phyloP scores from a whole-genome alignment of 2,888 invertebrate species.

The Drosophila longiperda region DNA sequence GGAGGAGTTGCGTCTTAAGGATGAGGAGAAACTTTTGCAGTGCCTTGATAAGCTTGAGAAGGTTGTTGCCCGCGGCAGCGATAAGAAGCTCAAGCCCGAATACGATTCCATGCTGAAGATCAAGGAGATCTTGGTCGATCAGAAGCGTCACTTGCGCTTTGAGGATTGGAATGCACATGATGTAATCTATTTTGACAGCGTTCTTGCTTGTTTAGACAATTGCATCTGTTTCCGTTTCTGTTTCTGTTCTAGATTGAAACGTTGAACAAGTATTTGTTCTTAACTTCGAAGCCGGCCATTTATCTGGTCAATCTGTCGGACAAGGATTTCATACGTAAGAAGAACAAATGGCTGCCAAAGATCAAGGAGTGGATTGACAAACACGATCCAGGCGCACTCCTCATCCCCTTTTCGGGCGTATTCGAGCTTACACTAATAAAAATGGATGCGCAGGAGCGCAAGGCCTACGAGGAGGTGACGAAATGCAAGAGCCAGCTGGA shows the following conservation, averaged over 20 bases:
- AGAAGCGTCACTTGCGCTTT: conserved; percentile 97
- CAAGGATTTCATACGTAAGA: conserved; percentile 99
- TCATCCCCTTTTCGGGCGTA: conserved; percentile 98
- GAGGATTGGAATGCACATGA: conserved; percentile 97
- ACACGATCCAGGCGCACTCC: conserved; percentile 95
- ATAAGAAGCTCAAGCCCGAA: conserved; percentile 98
- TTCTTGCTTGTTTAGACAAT: not conserved
- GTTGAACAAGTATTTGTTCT: conserved; percentile 97
- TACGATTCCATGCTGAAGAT: conserved; percentile 95
- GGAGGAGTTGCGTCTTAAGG: conserved; percentile 97
- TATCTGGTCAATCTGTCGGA: conserved; percentile 99
- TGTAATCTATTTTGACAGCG: conserved; percentile 86
- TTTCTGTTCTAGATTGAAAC: conserved; percentile 92
- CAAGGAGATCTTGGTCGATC: conserved; percentile 92
- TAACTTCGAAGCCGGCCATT: conserved; percentile 98
- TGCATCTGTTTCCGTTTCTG: not conserved
- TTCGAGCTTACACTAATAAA: conserved; percentile 95
- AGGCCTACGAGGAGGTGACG: conserved; percentile 92
- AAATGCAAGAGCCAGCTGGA: conserved; percentile 94
- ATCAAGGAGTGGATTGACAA: conserved; percentile 99
- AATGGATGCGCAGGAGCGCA: conserved; percentile 91
- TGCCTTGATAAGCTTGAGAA: conserved; percentile 95
- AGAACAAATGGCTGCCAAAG: conserved; percentile 98
- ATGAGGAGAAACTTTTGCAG: conserved; percentile 93
- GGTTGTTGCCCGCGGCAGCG: conserved; percentile 92